Percentiles rank a stretch among this genome's conserved stretches.
Conservation (phyloP, 2,113 vertebrate species). For the Tretioscincus oriximinensis region DNA sequence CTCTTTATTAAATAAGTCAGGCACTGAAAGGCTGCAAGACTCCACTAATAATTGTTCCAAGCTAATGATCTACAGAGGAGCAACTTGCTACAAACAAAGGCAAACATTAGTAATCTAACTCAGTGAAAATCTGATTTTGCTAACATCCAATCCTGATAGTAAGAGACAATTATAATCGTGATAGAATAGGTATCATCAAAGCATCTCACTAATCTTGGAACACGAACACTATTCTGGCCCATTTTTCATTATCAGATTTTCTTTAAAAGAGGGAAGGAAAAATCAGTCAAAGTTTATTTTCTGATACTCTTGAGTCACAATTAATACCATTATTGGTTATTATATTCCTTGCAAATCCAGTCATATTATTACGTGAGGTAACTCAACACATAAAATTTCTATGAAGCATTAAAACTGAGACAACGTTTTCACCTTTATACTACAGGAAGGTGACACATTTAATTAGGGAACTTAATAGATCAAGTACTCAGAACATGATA, state of each 20-base stretch:
- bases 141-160: no score
- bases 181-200: no score
- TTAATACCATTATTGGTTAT: not conserved
- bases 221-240: not conserved
- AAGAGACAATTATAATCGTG: no score
- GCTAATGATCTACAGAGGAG: not conserved
- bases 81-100: not conserved
- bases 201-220: not conserved
- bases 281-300: not conserved
- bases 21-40: not conserved
- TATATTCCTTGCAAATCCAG: slow-evolving; percentile 4
- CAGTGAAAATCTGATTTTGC: not conserved
- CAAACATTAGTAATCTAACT: not conserved
- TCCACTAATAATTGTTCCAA: not conserved
- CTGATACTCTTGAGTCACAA: not conserved
- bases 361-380: not conserved
- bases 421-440: not conserved
- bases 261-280: not conserved
- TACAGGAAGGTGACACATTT: not conserved
- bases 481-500: slow-evolving; percentile 5
- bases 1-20: not conserved
- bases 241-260: not conserved
- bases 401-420: not conserved
- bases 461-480: not conserved
- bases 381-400: not conserved